Evolutionary conservation across 2,888 invertebrate species (phyloP).

Genomic region (Lobophora halterata): DNA sequence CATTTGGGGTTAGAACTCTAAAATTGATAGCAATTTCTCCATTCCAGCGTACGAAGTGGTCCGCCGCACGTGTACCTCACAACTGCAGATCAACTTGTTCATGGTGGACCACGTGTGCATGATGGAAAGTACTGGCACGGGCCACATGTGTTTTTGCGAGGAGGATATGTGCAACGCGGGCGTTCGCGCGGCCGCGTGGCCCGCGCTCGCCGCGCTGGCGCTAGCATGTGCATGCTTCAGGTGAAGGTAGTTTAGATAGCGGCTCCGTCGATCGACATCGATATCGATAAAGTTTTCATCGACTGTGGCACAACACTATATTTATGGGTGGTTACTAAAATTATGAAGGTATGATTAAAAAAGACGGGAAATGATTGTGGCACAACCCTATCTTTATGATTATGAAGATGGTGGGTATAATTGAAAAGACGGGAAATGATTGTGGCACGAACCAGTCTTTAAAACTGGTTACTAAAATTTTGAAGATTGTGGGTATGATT

Average conservation of each 20-base stretch:
- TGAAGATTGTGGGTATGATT: too few relatives aligned
- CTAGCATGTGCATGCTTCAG: conserved; percentile 75
- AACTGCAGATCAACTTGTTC: conserved; percentile 96
- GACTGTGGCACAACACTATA: too few relatives aligned
- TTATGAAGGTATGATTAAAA: too few relatives aligned
- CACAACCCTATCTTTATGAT: too few relatives aligned
- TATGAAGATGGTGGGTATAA: too few relatives aligned
- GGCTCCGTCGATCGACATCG: conserved; percentile 40
- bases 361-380: too few relatives aligned
- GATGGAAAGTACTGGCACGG: conserved; percentile 98
- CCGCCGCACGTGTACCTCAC: conserved; percentile 94
- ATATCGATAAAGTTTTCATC: conserved; percentile 22
- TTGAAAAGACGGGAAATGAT: too few relatives aligned
- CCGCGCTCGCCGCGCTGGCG: conserved; percentile 40
- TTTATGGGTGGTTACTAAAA: too few relatives aligned
- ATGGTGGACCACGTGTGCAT: conserved; percentile 99
- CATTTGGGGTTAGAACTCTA: too few relatives aligned
- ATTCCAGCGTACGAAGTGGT: conserved; percentile 93
- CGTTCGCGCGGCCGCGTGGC: conserved; percentile 48
- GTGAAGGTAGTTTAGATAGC: conserved; percentile 67
- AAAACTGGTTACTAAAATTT: too few relatives aligned
- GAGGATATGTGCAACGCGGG: conserved; percentile 94
- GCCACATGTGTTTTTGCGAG: conserved; percentile 99
- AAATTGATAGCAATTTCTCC: too few relatives aligned
- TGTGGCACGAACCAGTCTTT: too few relatives aligned